These are phyloP conservation scores for Aleiodes sp. DNA, from an alignment of 1,140 invertebrate genomes.

Conservation along the genomic window DNA sequence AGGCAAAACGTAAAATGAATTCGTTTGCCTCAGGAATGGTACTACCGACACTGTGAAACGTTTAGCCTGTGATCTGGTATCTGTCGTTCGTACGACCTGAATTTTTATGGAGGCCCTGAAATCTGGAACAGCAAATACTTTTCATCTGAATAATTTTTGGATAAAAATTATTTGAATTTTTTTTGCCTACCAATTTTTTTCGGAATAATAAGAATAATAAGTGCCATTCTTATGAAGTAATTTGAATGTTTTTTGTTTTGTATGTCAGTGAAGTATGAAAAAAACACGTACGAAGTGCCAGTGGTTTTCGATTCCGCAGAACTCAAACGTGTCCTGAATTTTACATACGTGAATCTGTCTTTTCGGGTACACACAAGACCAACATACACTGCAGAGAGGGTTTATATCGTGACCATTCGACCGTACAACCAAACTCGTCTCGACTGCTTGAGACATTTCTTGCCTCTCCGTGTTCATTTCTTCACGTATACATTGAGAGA, in stretches of 20 bases:
- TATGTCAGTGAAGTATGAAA: neutral
- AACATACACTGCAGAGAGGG: neutral
- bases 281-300: neutral
- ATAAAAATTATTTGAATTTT: neutral
- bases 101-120: conserved; percentile 24
- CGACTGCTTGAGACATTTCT: neutral
- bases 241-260: neutral
- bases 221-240: neutral
- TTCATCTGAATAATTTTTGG: neutral
- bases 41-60: neutral
- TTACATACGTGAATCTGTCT: conserved; percentile 28
- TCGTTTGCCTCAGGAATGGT: conserved; percentile 24
- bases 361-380: neutral
- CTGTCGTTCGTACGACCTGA: conserved; percentile 32
- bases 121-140: neutral
- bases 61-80: neutral
- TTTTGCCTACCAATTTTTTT: neutral
- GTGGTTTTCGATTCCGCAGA: conserved; percentile 28
- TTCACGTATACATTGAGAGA: neutral
- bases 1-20: conserved; percentile 31
- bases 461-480: conserved; percentile 3
- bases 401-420: conserved; percentile 9
- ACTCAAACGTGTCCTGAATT: conserved; percentile 40
- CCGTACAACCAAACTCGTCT: conserved; percentile 16
- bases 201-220: neutral